Evolutionary conservation across 1,140 invertebrate genomes (phyloP).

Genomic region (Drosophila equinoxialis): DNA sequence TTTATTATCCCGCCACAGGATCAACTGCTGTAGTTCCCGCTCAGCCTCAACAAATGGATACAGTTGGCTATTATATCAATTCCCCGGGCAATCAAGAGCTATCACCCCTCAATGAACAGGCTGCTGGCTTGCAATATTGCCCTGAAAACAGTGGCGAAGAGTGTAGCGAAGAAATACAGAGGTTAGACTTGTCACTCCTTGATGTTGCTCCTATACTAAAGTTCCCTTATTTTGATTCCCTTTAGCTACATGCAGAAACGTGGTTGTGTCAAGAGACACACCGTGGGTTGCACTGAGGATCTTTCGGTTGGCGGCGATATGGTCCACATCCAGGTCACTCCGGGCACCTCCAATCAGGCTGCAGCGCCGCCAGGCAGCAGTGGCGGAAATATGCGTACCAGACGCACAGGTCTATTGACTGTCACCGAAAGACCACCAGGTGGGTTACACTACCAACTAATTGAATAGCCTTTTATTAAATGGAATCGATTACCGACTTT

Average conservation of each 20-base stretch:
- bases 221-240: not conserved
- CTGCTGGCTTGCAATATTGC: constrained; percentile 44
- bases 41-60: constrained; percentile 59
- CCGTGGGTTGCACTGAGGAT: constrained; percentile 83
- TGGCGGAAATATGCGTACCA: constrained; percentile 86
- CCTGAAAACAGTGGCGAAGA: constrained; percentile 64
- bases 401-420: constrained; percentile 90
- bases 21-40: constrained; percentile 28
- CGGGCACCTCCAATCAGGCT: constrained; percentile 35
- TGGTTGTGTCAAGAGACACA: constrained; percentile 87
- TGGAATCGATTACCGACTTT: not conserved
- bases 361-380: constrained; percentile 43
- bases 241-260: constrained; percentile 89
- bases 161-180: constrained; percentile 80
- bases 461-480: not conserved
- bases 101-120: constrained; percentile 57
- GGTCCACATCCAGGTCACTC: constrained; percentile 68
- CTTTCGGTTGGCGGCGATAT: constrained; percentile 82
- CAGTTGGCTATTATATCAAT: constrained; percentile 66
- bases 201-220: not conserved
- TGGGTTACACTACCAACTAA: constrained; percentile 78
- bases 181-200: constrained; percentile 27
- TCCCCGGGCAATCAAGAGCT: constrained; percentile 52
- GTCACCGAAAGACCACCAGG: constrained; percentile 94
- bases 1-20: constrained; percentile 86